phyloP scores from a whole-genome alignment of 2,797 vertebrate species.

The Acipenser oxyrinchus region DNA sequence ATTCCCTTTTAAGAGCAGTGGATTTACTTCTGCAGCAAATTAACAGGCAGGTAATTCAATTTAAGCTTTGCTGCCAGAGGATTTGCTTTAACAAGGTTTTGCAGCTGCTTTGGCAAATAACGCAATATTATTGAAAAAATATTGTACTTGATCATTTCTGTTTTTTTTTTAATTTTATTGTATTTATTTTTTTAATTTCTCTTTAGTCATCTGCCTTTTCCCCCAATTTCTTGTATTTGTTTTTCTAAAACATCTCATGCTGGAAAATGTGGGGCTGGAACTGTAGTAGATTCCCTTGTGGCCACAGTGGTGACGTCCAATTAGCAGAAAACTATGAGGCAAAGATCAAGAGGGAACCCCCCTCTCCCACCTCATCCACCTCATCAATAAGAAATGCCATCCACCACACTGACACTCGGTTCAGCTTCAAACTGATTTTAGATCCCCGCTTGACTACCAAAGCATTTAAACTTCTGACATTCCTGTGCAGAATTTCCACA shows the following conservation, averaged over 20 bases:
- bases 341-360: neutral
- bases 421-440: neutral
- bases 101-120: no score
- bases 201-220: neutral
- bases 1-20: no score
- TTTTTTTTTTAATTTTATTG: no score
- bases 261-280: neutral
- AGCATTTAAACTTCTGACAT: no score
- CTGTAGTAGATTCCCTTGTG: neutral
- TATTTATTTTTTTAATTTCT: neutral
- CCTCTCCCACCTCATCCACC: neutral
- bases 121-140: no score
- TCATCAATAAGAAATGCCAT: neutral
- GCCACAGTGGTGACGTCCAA: neutral
- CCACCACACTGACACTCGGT: neutral
- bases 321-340: neutral
- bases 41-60: no score
- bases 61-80: no score
- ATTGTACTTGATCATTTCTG: no score
- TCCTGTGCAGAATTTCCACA: no score
- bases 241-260: neutral
- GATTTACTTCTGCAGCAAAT: no score
- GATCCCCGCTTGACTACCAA: no score
- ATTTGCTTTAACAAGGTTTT: no score
- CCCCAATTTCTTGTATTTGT: neutral